A percentile compares a stretch with the other conserved stretches of the same genome.
Conservation (phyloP, 2,888 invertebrate species). For the Baccha elongata region DNA sequence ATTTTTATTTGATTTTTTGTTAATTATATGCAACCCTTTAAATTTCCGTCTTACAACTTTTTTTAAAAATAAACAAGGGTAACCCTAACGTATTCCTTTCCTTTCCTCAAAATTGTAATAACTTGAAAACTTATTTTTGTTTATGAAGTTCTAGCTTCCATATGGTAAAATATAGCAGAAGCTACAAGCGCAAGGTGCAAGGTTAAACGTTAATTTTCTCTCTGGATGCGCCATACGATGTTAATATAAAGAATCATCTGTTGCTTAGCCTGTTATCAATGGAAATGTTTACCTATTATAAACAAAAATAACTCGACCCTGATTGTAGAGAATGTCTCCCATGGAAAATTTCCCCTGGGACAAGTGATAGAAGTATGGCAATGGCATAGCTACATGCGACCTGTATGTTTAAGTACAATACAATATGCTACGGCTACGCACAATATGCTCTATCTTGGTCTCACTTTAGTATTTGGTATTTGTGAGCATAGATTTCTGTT, state of each 20-base stretch:
- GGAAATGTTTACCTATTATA: constrained; percentile 16
- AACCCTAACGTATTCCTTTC: not conserved
- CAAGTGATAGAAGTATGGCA: not conserved
- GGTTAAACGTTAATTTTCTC: constrained; percentile 43
- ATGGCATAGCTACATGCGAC: constrained; percentile 8
- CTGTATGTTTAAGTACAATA: constrained; percentile 1
- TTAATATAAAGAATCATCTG: constrained; percentile 7
- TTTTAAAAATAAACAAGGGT: too few relatives aligned
- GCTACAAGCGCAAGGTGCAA: constrained; percentile 5
- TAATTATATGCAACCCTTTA: too few relatives aligned
- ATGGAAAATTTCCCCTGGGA: constrained; percentile 39
- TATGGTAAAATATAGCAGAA: too few relatives aligned
- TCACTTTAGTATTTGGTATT: constrained; percentile 7
- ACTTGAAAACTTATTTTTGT: constrained; percentile 26
- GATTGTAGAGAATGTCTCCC: not conserved
- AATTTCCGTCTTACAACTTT: too few relatives aligned
- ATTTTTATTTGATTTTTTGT: too few relatives aligned
- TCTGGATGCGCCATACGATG: not conserved
- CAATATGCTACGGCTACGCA: not conserved
- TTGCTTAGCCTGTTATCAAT: constrained; percentile 40
- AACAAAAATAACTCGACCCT: not conserved
- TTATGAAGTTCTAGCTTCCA: not conserved
- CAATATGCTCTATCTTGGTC: constrained; percentile 44
- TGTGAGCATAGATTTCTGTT: constrained; percentile 4
- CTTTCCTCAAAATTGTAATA: not conserved